phyloP scores from a whole-genome alignment of 1,140 invertebrate genomes.

The Caerostris extrusa region DNA sequence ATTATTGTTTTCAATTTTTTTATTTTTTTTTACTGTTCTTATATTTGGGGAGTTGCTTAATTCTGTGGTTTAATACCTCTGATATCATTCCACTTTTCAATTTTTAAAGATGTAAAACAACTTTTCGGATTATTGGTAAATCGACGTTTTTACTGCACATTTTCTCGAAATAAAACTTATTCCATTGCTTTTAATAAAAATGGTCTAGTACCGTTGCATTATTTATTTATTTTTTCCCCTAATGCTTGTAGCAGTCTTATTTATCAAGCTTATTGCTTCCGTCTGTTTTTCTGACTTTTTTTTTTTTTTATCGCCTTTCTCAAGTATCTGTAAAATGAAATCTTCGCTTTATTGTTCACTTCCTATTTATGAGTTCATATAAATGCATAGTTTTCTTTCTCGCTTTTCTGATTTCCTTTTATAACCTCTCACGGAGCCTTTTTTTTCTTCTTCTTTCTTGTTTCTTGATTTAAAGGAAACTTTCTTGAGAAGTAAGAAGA shows the following conservation, averaged over 20 bases:
- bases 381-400: conserved; percentile 4
- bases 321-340: not conserved
- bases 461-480: not conserved
- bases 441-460: not conserved
- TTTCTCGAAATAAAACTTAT: no score
- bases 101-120: no score
- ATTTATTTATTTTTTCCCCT: not conserved
- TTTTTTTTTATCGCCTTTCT: not conserved
- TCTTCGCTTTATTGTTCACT: not conserved
- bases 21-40: no score
- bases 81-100: no score
- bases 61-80: no score
- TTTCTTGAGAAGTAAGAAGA: no score
- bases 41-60: no score
- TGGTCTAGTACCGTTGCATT: not conserved
- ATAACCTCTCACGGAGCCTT: not conserved
- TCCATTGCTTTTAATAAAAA: no score
- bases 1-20: no score
- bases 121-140: no score
- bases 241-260: not conserved
- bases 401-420: not conserved
- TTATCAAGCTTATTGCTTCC: conserved; percentile 26
- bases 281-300: not conserved
- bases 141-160: no score
- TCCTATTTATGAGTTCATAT: conserved; percentile 33